Base-by-base conservation (phyloP, 2,797 vertebrate species). In the Hypotaenidia philippensis region DNA sequence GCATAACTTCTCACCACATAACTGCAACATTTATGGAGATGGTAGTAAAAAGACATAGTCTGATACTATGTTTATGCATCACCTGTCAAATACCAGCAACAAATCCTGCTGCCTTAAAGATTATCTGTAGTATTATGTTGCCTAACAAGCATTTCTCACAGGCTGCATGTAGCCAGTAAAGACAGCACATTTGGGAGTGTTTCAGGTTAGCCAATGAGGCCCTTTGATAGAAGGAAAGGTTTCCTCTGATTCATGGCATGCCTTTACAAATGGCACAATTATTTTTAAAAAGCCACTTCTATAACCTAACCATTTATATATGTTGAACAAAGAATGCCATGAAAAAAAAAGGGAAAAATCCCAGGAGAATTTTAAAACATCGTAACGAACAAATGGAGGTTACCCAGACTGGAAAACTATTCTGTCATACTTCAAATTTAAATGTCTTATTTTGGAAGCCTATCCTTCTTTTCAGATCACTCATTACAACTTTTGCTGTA, bases 51-150 rank as follows among this genome's bases (percentile, higher is more conserved):
- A 53, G 36, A 83, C 55, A 86, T 41, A 71, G 11, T 31, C 26
- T 49, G 52, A 61, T 55, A 53, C 21, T 31, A 69, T 44, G 18
- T 64, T 88, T 69, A 86, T 41, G 40, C 19, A 78, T 65, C 63
- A 90, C 31, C 36, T 80, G 60, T 63, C 44, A 85, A 89, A 85
- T 19, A 56, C 23, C 32, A 57, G 18, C 40, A 82, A 56, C 10
- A 83, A 92, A 93, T 77, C 49, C 65, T 52, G 44, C 23, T 53
- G 25, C 14, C 21, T 50, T 50, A 85, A 90, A 79, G 66, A 22
- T 77, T 59, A 56, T 45, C 32, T 52, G 36, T 26, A 74, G 40
- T 64, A 83, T 40, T 83, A 87, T 3, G 34, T 21, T 55, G 38
- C 63, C 64, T 75, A 53, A 77, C 25, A 77, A 80, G 40, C 18